A percentile compares a stretch with the other conserved stretches of the same genome.
Evolutionary conservation across 2,888 invertebrate genomes (phyloP).

Genomic region (Trissolcus japonicus): DNA sequence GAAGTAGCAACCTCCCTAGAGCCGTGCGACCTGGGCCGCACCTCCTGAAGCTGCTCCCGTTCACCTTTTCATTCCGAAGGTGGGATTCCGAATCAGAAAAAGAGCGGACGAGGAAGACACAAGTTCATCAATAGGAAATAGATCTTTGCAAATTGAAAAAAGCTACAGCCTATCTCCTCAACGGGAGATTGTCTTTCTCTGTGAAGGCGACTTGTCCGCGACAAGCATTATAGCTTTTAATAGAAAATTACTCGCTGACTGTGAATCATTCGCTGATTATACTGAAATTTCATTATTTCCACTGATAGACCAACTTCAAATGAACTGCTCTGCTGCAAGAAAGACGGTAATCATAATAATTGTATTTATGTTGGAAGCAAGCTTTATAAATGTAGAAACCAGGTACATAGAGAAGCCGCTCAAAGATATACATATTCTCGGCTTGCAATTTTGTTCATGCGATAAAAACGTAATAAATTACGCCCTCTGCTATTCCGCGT

Average conservation of each 20-base stretch:
- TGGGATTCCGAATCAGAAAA: slow-evolving; percentile 45
- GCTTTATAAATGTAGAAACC: slow-evolving; percentile 55
- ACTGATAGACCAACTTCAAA: slow-evolving; percentile 55
- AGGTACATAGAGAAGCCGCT: slow-evolving; percentile 11
- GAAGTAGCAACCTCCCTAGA: slow-evolving; percentile 48
- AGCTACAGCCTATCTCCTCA: slow-evolving; percentile 72
- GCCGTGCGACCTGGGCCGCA: slow-evolving; percentile 58
- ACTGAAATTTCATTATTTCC: slow-evolving; percentile 75
- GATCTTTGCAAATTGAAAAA: slow-evolving; percentile 68
- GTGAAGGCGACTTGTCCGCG: slow-evolving; percentile 53
- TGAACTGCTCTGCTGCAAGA: slow-evolving; percentile 38
- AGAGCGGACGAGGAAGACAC: slow-evolving; percentile 51
- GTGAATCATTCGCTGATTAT: slow-evolving; percentile 73
- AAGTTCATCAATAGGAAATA: slow-evolving; percentile 73
- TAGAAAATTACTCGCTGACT: slow-evolving; percentile 68
- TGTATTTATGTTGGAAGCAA: slow-evolving; percentile 48
- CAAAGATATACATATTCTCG: slow-evolving; percentile 3
- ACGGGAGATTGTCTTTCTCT: slow-evolving; percentile 75
- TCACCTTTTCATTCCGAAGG: slow-evolving; percentile 46
- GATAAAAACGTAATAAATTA: slow-evolving; percentile 20
- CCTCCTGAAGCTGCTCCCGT: slow-evolving; percentile 40
- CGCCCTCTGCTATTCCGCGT: slow-evolving; percentile 23
- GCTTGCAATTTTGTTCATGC: slow-evolving; percentile 21
- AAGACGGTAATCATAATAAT: slow-evolving; percentile 53
- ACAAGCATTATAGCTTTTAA: slow-evolving; percentile 48